Evolutionary conservation across 37 sponge, comb jelly and placozoan genomes (phyloP), one percentile per base, ranked within the genome.

Genomic region (Aphrocallistes beatrix): DNA sequence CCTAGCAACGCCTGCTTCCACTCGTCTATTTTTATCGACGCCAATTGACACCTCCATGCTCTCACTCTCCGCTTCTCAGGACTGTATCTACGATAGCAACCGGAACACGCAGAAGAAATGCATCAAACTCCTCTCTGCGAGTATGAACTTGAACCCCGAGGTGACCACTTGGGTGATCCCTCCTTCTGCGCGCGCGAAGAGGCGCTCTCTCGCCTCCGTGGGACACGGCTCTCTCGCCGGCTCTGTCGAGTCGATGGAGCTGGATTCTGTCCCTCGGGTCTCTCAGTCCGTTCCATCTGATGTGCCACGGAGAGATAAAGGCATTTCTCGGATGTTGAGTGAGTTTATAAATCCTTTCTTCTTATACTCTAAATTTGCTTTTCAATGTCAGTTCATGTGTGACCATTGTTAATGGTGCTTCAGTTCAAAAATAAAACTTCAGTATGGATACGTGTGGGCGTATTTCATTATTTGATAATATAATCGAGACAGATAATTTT

Each of bases 1-100:
- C 75, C 75, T 60, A 60, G 75, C 34, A 13, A 60, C 75, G 75
- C 75, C 75, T 60, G 75, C n/a, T 3, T 60, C 75, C 34, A 60
- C 75, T 1, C 75, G 75, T 60, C 34, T 60, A 13, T 60, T 60
- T 28, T 25, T 60, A 19, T 19, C 17, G 28, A 60, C 75, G 6
- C 75, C 75, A 13, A 1, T 60, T 3, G 75, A 60, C 75, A 19
- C 75, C 6, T 19, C 10, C 75, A 60, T 60, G 75, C 1, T 3
- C 75, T 60, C 75, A 19, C 75, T 60, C 75, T 60, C 75, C 34
- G 8, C 75, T 30, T 60, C 75, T 3, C 75, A 60, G 75, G 75
- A 60, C 75, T 60, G 75, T 60, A 3, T 60, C 75, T 60, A 60
- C 75, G 32, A 60, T 13, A 60, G 34, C 75, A 30, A 60, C 17